A percentile compares a stretch with the other conserved stretches of the same genome.
Conservation (phyloP, 1,140 invertebrate species). For the Hyposmocoma kahamanoa region DNA sequence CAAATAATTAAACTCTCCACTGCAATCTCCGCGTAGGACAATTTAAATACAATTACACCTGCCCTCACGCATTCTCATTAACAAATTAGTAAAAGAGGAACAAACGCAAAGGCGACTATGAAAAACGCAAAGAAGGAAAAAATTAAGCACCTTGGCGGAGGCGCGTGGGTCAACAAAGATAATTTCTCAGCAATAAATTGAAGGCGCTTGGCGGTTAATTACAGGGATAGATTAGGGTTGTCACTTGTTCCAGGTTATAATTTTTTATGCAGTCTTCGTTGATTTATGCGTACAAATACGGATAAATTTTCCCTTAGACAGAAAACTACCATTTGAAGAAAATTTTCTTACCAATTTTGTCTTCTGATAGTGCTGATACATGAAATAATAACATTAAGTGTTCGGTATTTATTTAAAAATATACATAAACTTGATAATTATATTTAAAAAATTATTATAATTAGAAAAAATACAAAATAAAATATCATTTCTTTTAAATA, state of each 20-base stretch:
- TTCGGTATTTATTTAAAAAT: not conserved
- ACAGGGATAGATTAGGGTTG: too few species aligned
- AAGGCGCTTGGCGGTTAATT: slow-evolving; percentile 31
- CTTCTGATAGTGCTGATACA: not conserved
- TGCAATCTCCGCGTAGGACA: too few species aligned
- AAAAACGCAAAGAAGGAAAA: slow-evolving; percentile 12
- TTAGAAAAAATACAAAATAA: too few species aligned
- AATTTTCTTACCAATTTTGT: too few species aligned
- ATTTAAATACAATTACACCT: too few species aligned
- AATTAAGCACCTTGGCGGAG: slow-evolving; percentile 26
- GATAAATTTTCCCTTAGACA: too few species aligned
- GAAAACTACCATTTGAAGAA: too few species aligned
- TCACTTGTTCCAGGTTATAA: too few species aligned
- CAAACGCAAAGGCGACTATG: not conserved
- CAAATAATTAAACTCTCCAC: not conserved
- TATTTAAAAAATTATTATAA: too few species aligned
- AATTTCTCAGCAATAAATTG: slow-evolving; percentile 46
- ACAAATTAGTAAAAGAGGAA: not conserved
- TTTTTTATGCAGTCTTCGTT: too few species aligned
- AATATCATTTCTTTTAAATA: too few species aligned
- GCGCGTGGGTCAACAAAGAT: slow-evolving; percentile 51
- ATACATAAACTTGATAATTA: not conserved
- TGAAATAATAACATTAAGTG: not conserved
- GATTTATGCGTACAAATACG: too few species aligned
- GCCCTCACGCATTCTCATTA: not conserved